Conservation (phyloP, 1,140 invertebrate genomes). For the Leptoteleia sp. region DNA sequence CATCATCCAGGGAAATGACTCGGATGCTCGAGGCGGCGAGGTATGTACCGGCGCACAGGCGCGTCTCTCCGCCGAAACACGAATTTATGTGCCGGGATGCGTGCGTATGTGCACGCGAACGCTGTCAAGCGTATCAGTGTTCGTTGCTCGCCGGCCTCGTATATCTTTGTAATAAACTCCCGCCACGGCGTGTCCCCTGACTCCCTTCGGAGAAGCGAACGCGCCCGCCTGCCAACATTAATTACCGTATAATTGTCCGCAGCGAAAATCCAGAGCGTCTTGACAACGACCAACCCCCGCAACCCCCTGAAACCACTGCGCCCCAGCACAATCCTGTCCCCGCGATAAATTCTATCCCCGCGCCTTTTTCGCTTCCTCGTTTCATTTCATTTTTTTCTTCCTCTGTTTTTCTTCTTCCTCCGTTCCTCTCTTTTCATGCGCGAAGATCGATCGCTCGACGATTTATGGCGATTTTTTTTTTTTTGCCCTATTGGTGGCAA, state of each 20-base stretch:
- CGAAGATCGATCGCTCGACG: constrained; percentile 22
- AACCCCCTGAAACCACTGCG: constrained; percentile 34
- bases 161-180: constrained; percentile 77
- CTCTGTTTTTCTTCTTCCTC: constrained; percentile 6
- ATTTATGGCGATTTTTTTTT: constrained; percentile 26
- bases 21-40: constrained; percentile 70
- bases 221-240: constrained; percentile 71
- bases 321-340: constrained; percentile 41
- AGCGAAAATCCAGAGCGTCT: constrained; percentile 72
- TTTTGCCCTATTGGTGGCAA: background rate
- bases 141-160: constrained; percentile 50
- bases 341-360: constrained; percentile 39
- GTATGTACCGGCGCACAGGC: constrained; percentile 46
- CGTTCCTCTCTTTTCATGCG: no score
- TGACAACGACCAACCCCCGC: constrained; percentile 47
- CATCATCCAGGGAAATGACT: constrained; percentile 75
- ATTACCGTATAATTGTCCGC: constrained; percentile 75
- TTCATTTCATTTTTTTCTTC: no score
- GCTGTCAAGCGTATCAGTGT: constrained; percentile 60
- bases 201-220: constrained; percentile 63
- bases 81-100: constrained; percentile 57
- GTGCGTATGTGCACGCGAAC: constrained; percentile 51
- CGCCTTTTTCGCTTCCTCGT: constrained; percentile 28
- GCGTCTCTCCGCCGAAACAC: constrained; percentile 44
- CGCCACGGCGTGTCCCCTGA: constrained; percentile 49